Conservation (phyloP, 2,888 invertebrate species). For the Chymomyza fuscimana region DNA sequence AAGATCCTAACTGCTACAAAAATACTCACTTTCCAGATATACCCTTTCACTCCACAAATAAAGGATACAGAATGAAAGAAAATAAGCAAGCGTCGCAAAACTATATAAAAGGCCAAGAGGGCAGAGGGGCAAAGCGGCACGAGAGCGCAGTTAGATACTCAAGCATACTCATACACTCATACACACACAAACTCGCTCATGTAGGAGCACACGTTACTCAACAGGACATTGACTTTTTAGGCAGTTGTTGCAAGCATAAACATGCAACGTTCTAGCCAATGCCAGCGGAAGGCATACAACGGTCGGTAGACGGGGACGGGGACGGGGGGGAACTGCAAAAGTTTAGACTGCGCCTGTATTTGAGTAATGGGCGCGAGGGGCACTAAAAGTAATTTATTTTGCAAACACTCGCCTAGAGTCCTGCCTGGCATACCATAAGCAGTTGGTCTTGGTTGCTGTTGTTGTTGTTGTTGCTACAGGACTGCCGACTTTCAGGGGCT, state of each 20-base stretch:
- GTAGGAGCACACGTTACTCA: conserved; percentile 34
- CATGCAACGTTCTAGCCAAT: conserved; percentile 11
- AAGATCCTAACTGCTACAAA: too few relatives aligned
- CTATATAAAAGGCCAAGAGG: conserved; percentile 30
- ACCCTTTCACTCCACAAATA: too few relatives aligned
- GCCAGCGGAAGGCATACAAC: neutral
- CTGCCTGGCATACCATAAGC: neutral
- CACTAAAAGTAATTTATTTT: conserved; percentile 14
- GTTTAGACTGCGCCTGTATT: conserved; percentile 49
- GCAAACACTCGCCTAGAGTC: conserved; percentile 5
- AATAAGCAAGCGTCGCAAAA: conserved; percentile 55
- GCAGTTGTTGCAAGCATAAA: conserved; percentile 17
- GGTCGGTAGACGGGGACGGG: neutral
- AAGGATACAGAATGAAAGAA: conserved; percentile 8
- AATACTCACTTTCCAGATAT: too few relatives aligned
- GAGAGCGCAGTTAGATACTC: conserved; percentile 58
- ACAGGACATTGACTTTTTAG: conserved; percentile 66
- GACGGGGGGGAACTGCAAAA: conserved; percentile 26
- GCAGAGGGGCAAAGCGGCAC: conserved; percentile 27
- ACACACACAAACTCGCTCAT: conserved; percentile 1
- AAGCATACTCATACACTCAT: conserved; percentile 52
- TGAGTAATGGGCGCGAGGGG: conserved; percentile 50
- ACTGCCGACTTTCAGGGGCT: neutral
- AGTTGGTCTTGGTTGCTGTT: neutral
- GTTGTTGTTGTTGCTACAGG: neutral